phyloP scores from a whole-genome alignment of 2,888 invertebrate species.

The Drosophila infuscata region DNA sequence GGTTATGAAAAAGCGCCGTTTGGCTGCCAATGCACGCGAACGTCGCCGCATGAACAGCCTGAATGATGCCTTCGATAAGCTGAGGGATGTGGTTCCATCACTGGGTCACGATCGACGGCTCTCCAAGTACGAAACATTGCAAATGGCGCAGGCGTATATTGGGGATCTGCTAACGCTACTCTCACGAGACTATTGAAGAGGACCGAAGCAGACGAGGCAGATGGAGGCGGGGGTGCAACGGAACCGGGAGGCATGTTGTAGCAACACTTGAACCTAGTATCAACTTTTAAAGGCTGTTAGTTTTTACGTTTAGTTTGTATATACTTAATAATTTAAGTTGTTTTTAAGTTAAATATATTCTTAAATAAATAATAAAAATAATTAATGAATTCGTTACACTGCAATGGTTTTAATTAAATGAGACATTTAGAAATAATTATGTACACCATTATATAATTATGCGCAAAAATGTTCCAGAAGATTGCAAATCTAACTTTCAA shows the following conservation, averaged over 20 bases:
- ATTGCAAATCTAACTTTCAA: background rate
- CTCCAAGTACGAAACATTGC: slow-evolving; percentile 91
- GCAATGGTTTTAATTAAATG: background rate
- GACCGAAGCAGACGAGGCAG: background rate
- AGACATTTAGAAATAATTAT: background rate
- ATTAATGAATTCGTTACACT: background rate
- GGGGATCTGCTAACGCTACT: slow-evolving; percentile 89
- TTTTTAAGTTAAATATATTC: slow-evolving; percentile 1
- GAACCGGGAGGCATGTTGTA: slow-evolving; percentile 31
- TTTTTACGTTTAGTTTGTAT: slow-evolving; percentile 16
- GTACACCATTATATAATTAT: no score
- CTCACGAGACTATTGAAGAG: slow-evolving; percentile 76
- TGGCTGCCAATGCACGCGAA: slow-evolving; percentile 91
- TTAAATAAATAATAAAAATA: background rate
- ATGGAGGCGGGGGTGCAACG: background rate
- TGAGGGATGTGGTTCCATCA: slow-evolving; percentile 90
- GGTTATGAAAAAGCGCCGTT: slow-evolving; percentile 86
- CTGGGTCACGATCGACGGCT: slow-evolving; percentile 89
- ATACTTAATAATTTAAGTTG: slow-evolving; percentile 13
- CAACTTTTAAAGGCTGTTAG: slow-evolving; percentile 75
- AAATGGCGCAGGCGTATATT: slow-evolving; percentile 93
- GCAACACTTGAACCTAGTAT: slow-evolving; percentile 68
- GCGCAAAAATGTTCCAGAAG: background rate
- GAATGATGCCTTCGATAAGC: slow-evolving; percentile 90
- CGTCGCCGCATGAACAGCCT: slow-evolving; percentile 90